Percentiles rank a stretch among this genome's conserved stretches.
These are phyloP conservation scores for Amitus sp. DNA, from an alignment of 2,888 invertebrate genomes.

Conservation along the genomic window DNA sequence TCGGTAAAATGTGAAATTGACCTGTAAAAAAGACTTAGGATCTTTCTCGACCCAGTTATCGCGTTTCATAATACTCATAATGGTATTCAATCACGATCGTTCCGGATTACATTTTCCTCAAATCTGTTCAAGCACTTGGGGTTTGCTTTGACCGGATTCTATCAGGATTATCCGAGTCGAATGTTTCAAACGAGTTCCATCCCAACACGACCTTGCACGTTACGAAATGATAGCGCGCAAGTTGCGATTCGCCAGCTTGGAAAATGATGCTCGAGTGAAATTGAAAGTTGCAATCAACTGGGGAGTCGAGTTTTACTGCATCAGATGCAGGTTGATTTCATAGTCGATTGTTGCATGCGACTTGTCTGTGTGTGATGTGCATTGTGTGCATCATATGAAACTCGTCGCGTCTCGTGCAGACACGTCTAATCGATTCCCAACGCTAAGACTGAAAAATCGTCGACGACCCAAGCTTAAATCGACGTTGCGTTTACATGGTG, in stretches of 20 bases:
- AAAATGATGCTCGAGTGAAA: neutral
- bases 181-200: neutral
- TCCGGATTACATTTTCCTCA: neutral
- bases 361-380: neutral
- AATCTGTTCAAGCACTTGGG: neutral
- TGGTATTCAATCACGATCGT: neutral
- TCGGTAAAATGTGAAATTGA: too few relatives aligned
- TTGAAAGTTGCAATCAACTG: neutral
- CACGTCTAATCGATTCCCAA: neutral
- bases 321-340: neutral
- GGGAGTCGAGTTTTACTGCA: neutral
- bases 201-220: neutral
- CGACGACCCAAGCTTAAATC: too few relatives aligned
- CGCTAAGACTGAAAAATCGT: neutral
- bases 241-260: neutral
- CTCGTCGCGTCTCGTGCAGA: neutral
- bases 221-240: neutral
- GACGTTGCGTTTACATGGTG: neutral
- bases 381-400: neutral
- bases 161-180: neutral
- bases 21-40: too few relatives aligned
- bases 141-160: neutral
- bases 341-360: neutral
- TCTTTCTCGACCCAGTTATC: neutral
- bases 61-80: neutral